Evolutionary conservation across 92 coral and sea anemone species (phyloP).

Genomic region (Virgularia gustaviana): DNA sequence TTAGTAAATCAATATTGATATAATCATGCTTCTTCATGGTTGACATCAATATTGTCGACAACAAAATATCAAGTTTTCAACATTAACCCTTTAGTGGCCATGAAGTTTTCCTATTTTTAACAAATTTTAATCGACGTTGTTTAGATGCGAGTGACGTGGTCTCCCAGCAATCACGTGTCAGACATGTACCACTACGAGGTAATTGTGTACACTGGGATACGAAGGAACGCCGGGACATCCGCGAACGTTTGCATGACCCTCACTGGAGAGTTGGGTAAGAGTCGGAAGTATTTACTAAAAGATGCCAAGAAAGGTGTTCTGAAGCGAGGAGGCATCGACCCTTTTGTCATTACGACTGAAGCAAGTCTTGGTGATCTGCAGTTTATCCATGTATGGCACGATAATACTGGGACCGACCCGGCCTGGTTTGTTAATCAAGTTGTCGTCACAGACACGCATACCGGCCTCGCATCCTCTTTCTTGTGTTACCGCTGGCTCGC

Average conservation of each 20-base stretch:
- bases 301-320: constrained; percentile 47
- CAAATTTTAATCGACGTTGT: not conserved
- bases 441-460: constrained; percentile 62
- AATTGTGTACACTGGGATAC: constrained; percentile 74
- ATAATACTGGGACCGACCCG: constrained; percentile 80
- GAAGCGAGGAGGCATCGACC: constrained; percentile 62
- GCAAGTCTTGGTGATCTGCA: constrained; percentile 72
- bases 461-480: constrained; percentile 62
- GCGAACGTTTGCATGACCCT: constrained; percentile 84
- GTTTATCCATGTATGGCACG: constrained; percentile 91
- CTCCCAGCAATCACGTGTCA: constrained; percentile 76
- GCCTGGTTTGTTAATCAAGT: constrained; percentile 85
- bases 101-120: not conserved
- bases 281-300: constrained; percentile 70
- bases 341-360: constrained; percentile 72
- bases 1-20: no score
- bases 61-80: no score
- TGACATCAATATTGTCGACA: no score
- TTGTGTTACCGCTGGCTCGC: constrained; percentile 94
- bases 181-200: constrained; percentile 71
- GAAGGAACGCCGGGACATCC: constrained; percentile 84
- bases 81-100: no score
- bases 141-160: constrained; percentile 60
- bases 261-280: constrained; percentile 73
- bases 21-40: not conserved